These are phyloP conservation scores for Casuarius casuarius DNA, from an alignment of 2,113 vertebrate genomes.

Conservation along the genomic window DNA sequence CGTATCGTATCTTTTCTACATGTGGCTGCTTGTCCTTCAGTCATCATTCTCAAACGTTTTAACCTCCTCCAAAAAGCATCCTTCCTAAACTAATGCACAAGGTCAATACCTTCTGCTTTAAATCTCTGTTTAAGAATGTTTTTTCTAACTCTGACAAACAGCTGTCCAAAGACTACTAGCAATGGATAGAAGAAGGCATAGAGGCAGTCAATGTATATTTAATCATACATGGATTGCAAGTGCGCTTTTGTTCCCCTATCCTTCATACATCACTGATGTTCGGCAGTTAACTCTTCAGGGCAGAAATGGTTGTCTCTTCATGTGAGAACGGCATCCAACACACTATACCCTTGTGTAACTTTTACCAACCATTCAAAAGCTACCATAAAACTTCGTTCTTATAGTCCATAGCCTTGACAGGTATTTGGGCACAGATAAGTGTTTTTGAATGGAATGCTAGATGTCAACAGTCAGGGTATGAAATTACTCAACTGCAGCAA, in stretches of 20 bases:
- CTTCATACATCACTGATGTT: not conserved
- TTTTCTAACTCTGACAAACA: not conserved
- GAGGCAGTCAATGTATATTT: not conserved
- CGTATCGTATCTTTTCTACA: not conserved
- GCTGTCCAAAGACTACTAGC: not conserved
- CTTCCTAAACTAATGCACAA: not conserved
- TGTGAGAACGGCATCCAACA: not conserved
- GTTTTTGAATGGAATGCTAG: not conserved
- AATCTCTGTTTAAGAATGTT: not conserved
- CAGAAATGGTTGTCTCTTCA: not conserved
- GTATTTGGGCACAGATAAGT: not conserved
- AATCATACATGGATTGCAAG: not conserved
- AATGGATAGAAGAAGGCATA: not conserved
- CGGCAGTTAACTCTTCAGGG: not conserved
- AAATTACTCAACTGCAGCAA: conserved; percentile 6
- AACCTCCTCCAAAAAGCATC: not conserved
- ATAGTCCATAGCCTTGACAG: not conserved
- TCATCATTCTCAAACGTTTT: not conserved
- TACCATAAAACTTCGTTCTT: not conserved
- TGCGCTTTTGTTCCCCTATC: not conserved
- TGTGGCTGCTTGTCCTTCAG: not conserved
- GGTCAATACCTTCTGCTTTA: not conserved
- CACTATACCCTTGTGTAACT: not conserved
- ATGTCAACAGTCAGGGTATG: not conserved
- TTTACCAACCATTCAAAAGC: not conserved